Evolutionary conservation across 2,113 vertebrate species (phyloP).

Genomic region (Tyto alba): DNA sequence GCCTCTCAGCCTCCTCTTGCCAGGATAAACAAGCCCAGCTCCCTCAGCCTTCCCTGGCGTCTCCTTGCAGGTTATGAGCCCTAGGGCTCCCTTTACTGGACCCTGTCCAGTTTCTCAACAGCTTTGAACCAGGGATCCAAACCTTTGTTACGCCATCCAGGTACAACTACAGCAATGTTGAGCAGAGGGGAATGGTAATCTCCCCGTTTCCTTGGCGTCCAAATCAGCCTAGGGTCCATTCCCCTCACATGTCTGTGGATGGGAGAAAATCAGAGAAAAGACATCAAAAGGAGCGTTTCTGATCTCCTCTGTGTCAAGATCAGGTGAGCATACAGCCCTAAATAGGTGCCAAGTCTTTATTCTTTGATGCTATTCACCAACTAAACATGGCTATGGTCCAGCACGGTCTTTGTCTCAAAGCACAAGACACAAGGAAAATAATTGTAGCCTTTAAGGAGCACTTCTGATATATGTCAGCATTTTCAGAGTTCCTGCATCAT

Average conservation of each 20-base stretch:
- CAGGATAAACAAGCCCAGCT: background rate
- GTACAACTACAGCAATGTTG: background rate
- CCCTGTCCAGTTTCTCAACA: background rate
- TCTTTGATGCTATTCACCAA: background rate
- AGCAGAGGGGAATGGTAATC: background rate
- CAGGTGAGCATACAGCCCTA: background rate
- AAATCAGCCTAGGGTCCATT: background rate
- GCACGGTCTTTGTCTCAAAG: background rate
- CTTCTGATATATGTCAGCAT: background rate
- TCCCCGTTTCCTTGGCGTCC: fast-evolving
- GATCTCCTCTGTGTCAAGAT: fast-evolving
- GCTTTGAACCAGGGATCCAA: background rate
- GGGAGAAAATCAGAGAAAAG: background rate
- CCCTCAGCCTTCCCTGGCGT: background rate
- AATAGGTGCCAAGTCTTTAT: background rate
- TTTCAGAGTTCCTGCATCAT: background rate
- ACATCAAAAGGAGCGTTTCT: background rate
- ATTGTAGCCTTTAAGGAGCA: background rate
- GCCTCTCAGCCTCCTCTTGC: background rate
- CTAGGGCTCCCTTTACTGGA: background rate
- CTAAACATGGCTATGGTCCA: background rate
- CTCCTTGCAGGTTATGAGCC: background rate
- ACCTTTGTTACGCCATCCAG: background rate
- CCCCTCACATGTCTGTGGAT: background rate
- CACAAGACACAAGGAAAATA: background rate